Conservation (phyloP, 2,888 invertebrate species). For the Mermis nigrescens region DNA sequence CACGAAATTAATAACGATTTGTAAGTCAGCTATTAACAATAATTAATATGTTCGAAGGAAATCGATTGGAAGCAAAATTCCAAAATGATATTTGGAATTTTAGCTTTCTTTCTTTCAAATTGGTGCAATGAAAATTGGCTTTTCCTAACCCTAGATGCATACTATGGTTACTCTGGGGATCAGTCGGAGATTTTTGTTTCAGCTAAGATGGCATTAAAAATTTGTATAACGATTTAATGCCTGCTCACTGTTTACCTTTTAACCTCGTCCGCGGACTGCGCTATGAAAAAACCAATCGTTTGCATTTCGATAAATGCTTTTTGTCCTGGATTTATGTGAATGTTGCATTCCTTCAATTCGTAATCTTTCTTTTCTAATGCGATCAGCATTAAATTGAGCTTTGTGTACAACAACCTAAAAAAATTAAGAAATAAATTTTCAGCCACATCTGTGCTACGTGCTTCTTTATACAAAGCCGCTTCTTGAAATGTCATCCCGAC, state of each 20-base stretch:
- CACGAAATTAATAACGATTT: too few species aligned
- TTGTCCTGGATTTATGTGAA: constrained; percentile 83
- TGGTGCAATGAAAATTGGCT: too few species aligned
- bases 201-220: too few species aligned
- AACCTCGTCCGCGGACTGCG: constrained; percentile 98
- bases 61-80: too few species aligned
- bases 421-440: not conserved
- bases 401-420: constrained; percentile 86
- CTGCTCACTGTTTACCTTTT: constrained; percentile 58
- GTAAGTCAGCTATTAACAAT: too few species aligned
- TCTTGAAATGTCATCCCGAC: constrained; percentile 99
- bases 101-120: too few species aligned
- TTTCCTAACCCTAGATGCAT: too few species aligned
- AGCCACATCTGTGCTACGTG: not conserved
- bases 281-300: constrained; percentile 99
- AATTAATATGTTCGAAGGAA: too few species aligned
- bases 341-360: constrained; percentile 60
- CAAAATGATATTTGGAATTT: too few species aligned
- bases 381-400: constrained; percentile 78
- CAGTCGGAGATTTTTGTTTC: too few species aligned
- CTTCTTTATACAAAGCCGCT: constrained; percentile 97
- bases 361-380: constrained; percentile 81
- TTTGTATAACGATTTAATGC: too few species aligned
- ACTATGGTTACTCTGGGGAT: too few species aligned
- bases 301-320: constrained; percentile 81